A percentile compares a stretch with the other conserved stretches of the same genome.
phyloP scores from a whole-genome alignment of 2,113 vertebrate genomes.

The Hemichromis elongatus region DNA sequence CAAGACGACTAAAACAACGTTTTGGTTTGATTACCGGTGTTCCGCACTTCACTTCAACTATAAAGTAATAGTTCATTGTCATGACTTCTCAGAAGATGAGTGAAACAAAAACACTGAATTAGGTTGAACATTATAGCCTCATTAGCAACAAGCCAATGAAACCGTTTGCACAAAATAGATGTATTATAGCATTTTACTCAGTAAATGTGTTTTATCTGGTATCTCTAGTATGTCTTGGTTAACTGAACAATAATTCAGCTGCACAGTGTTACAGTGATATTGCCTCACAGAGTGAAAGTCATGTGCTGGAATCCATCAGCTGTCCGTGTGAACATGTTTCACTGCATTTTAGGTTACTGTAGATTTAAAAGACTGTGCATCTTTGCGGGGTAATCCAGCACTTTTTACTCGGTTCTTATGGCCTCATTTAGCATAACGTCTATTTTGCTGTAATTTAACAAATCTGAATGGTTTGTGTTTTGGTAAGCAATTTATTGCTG shows the following conservation, averaged over 20 bases:
- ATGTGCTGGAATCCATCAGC: not conserved
- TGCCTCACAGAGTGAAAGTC: not conserved
- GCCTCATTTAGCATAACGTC: not conserved
- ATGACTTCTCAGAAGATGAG: not conserved
- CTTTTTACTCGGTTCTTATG: not conserved
- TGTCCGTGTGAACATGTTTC: not conserved
- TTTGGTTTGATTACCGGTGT: slow-evolving; percentile 74
- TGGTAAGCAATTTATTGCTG: not conserved
- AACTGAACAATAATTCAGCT: not conserved
- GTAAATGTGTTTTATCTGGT: not conserved
- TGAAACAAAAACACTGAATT: not conserved
- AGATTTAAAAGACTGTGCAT: not conserved
- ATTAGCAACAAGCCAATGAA: not conserved
- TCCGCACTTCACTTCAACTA: slow-evolving; percentile 76
- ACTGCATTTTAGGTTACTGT: not conserved
- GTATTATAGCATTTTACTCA: not conserved
- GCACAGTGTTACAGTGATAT: not conserved
- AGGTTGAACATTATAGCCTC: not conserved
- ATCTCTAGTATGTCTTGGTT: not conserved
- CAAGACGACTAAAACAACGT: slow-evolving; percentile 86
- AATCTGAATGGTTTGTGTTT: not conserved
- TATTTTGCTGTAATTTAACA: not conserved
- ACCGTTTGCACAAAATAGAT: not conserved
- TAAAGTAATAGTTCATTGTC: not conserved
- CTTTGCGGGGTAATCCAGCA: not conserved